Evolutionary conservation across 2,888 invertebrate genomes (phyloP).

Genomic region (Plebejus anna): DNA sequence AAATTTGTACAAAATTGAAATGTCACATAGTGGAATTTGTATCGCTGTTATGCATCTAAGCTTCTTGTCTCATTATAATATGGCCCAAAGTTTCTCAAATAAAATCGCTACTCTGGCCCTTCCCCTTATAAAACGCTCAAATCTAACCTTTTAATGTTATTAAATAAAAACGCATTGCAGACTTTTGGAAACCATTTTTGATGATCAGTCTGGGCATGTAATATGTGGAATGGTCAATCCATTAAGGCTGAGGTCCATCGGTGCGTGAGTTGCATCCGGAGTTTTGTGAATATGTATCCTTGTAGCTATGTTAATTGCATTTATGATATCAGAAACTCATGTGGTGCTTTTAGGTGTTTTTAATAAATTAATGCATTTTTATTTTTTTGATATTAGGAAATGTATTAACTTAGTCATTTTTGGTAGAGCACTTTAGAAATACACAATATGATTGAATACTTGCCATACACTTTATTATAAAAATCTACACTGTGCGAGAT

Average conservation of each 20-base stretch:
- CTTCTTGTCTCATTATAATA: too few relatives aligned
- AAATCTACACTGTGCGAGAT: too few relatives aligned
- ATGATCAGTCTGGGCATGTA: slow-evolving; percentile 39
- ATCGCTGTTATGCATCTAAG: too few relatives aligned
- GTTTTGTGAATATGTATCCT: slow-evolving; percentile 42
- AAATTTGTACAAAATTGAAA: too few relatives aligned
- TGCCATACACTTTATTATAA: too few relatives aligned
- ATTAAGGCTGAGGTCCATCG: slow-evolving; percentile 63
- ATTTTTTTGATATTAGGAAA: too few relatives aligned
- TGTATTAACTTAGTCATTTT: too few relatives aligned
- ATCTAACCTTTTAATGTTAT: neutral
- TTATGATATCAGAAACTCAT: neutral
- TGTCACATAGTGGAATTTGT: too few relatives aligned
- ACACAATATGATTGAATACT: too few relatives aligned
- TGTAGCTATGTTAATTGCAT: slow-evolving; percentile 3
- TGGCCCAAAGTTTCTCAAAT: too few relatives aligned
- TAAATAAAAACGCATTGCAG: neutral
- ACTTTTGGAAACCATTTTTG: slow-evolving; percentile 9
- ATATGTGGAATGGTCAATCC: slow-evolving; percentile 70
- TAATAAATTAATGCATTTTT: too few relatives aligned
- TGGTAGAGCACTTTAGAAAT: too few relatives aligned
- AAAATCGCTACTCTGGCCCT: neutral
- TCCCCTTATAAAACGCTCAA: neutral
- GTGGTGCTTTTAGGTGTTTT: neutral
- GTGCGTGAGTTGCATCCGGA: slow-evolving; percentile 64